Base-by-base conservation (phyloP, 2,797 vertebrate genomes). In the Clarias pachynema region DNA sequence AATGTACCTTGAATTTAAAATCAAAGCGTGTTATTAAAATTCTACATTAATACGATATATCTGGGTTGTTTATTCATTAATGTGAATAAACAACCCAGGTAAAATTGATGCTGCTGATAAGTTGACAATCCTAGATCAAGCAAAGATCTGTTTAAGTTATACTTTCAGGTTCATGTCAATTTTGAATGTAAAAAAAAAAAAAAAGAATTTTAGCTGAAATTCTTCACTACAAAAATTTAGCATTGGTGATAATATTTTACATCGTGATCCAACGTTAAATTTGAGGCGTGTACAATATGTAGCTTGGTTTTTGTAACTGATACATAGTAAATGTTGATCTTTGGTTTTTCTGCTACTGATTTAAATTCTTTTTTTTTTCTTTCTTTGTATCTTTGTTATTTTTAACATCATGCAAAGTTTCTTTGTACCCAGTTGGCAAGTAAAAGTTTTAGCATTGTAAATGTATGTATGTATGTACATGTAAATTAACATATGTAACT, bases 301-400 rank as follows among this genome's bases (percentile, higher is more conserved):
- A 75, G 53, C 53, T 6, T 14, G 7, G 10, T 60, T 79, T 63
- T 4, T 16, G 26, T 24, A 40, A 16, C 6, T n/a, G 9, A 44
- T 79, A 59, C 72, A 84, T 66, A 84, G 56, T 62, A 22, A 70
- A 62, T 1, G 4, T 59, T 5, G 40, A 22, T 70, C 34, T 79
- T 79, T 59, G n/a, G n/a, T 20, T 44, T 12, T 4, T 40, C n/a
- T 68, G 53, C 62, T 24, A 26, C 31, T 14, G 22, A 60, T 37
- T 24, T 26, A 20, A 4, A 53, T 18, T 2, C 6, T 22, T n/a
- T 7, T 1, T 26, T 6, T 53, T 22, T n/a, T 7, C 0, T 26
- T 26, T 56, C 5, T 15, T 40, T 7, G 40, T 40, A 10, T 3
- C 14, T 56, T 31, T 78, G 2, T 37, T 20, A 37, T 34, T 37